phyloP scores from a whole-genome alignment of 2,888 invertebrate species.

The Amphipoea lucens region DNA sequence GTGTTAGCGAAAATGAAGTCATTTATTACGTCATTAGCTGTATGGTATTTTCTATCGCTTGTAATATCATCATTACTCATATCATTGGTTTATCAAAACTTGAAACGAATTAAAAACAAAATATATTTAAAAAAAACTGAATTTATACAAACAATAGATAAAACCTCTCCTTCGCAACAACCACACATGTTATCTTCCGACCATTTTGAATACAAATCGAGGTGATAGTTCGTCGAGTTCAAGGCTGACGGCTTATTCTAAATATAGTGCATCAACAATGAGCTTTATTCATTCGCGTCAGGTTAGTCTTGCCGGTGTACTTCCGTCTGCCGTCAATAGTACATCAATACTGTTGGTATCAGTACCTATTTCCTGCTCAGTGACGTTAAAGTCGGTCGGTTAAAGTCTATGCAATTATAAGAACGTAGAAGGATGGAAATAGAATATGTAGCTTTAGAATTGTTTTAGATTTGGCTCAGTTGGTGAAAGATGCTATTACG shows the following conservation, averaged over 20 bases:
- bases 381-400: constrained; percentile 16
- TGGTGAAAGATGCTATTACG: not conserved
- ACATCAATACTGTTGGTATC: constrained; percentile 36
- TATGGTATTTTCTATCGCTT: not conserved
- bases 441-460: not conserved
- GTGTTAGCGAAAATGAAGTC: constrained; percentile 6
- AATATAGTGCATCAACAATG: constrained; percentile 42
- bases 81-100: not conserved
- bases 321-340: constrained; percentile 47
- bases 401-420: constrained; percentile 1
- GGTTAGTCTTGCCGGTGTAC: constrained; percentile 34
- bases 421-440: constrained; percentile 10
- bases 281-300: constrained; percentile 49
- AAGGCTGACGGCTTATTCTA: constrained; percentile 43
- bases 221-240: constrained; percentile 47
- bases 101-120: not conserved
- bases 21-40: not conserved
- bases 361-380: constrained; percentile 48
- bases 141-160: constrained; percentile 13
- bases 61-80: not conserved
- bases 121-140: no score
- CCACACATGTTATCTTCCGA: constrained; percentile 12
- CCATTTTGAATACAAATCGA: constrained; percentile 45
- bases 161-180: constrained; percentile 28
- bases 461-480: constrained; percentile 12